Evolutionary conservation across 2,113 vertebrate species (phyloP).

Genomic region (Tichodroma muraria): DNA sequence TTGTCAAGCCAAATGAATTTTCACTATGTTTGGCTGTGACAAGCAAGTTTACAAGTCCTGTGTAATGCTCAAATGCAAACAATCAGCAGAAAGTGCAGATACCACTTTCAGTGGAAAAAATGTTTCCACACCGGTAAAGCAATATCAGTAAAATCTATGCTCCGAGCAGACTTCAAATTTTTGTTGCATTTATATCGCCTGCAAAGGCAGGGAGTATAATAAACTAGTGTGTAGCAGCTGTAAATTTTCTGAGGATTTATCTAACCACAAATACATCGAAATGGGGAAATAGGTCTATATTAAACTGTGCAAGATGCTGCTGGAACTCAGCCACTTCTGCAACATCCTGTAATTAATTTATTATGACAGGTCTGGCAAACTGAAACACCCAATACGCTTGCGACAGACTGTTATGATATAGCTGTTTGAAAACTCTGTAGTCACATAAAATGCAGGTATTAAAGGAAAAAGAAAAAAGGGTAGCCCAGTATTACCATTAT

Average conservation of each 20-base stretch:
- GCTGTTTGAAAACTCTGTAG: conserved; percentile 63
- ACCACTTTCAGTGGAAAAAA: conserved; percentile 47
- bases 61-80: neutral
- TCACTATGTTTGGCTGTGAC: neutral
- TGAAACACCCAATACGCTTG: conserved; percentile 97
- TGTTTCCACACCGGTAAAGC: conserved; percentile 55
- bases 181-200: conserved; percentile 61
- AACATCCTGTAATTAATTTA: conserved; percentile 99
- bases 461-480: neutral
- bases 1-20: neutral
- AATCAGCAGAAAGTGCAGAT: conserved; percentile 18
- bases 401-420: conserved; percentile 79
- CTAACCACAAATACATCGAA: conserved; percentile 91
- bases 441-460: conserved; percentile 43
- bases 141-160: conserved; percentile 67
- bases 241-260: conserved; percentile 90
- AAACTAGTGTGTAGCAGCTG: conserved; percentile 87
- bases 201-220: conserved; percentile 79
- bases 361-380: conserved; percentile 98
- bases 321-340: conserved; percentile 89
- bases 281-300: conserved; percentile 95
- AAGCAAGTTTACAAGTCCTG: neutral
- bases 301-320: conserved; percentile 88
- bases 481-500: neutral
- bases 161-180: conserved; percentile 64